Conservation (phyloP, 2,797 vertebrate genomes). For the Sardinella longiceps region DNA sequence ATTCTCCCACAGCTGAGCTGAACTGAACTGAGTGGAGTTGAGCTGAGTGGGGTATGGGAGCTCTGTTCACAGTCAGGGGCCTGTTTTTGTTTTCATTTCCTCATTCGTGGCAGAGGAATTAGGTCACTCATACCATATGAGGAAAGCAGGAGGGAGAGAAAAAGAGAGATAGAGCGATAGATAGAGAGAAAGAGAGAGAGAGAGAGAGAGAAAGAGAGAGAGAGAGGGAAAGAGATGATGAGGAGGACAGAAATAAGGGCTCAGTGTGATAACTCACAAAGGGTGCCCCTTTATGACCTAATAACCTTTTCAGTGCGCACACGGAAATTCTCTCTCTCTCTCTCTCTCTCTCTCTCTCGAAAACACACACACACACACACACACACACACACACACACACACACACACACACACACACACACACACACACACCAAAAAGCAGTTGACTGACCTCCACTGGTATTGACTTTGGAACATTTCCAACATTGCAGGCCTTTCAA, state of each 20-base stretch:
- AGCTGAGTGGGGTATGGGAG: not conserved
- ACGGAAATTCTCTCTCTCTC: not conserved
- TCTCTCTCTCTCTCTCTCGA: not conserved
- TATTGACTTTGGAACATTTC: conserved; percentile 56
- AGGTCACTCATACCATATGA: conserved; percentile 69
- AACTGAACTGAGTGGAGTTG: not conserved
- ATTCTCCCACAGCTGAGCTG: conserved; percentile 4
- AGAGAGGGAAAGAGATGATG: conserved; percentile 1
- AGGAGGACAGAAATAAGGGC: conserved; percentile 14
- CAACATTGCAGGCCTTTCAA: conserved; percentile 57
- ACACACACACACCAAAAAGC: conserved; percentile 39
- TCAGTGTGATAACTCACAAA: conserved; percentile 34
- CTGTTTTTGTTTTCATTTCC: conserved; percentile 71
- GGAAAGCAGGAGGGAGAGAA: not conserved
- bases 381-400: conserved; percentile 9
- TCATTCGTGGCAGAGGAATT: conserved; percentile 59
- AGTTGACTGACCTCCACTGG: conserved; percentile 40
- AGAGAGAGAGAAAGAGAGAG: not conserved
- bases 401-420: conserved; percentile 30
- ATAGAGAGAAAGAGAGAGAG: conserved; percentile 34
- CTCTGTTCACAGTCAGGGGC: not conserved
- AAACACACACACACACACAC: conserved; percentile 19
- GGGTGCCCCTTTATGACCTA: conserved; percentile 21
- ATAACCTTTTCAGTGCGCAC: conserved; percentile 11
- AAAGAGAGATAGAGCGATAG: conserved; percentile 22